Base-by-base conservation (phyloP, 2,888 invertebrate species). In the Mythimna pallens region DNA sequence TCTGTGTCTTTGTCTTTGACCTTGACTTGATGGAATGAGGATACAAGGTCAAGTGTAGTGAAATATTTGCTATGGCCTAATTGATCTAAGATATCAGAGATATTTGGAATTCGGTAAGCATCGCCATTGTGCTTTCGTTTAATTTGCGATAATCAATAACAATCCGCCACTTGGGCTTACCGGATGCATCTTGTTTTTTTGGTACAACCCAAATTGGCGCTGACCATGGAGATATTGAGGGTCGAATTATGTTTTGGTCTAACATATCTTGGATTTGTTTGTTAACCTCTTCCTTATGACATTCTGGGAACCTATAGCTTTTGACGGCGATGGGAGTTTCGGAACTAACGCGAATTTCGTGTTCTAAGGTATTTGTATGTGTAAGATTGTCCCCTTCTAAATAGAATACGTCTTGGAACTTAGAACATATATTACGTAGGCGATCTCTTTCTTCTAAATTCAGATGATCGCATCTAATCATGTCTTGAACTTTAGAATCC, bases 61-160 rank as follows among this genome's bases (percentile, higher is more conserved):
- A 64, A 64, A 22, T 64, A 64, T n/a, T 64, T 52, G 5, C 52
- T 64, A 22, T 65, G 40, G 6, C 55, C 65, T n/a, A 57, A 40
- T 9, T 57, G 66, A 43, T 66, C 66, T 30, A 57, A 17, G 20
- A 65, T 65, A 2, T 65, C 55, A 9, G 25, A 40, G 25, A 57
- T 65, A 8, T n/a, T 52, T 52, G 66, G 57, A 20, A 66, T 57
- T 12, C 57, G 66, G 25, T 66, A 66, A 14, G 57, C 57, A 14
- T 43, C 43, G 3, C 57, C 66, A 66, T 12, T 10, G 57, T 43
- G 12, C 43, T n/a, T 4, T 66, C 55, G 8, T 65, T 65, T 25
- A 57, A 36, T 17, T 65, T 65, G 9, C 62, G 43, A 0, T 50
- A 50, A 20, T 50, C 47, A 6, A 47, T 47, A 17, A 47, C 17